These are phyloP conservation scores for Nebria salina DNA, from an alignment of 2,888 invertebrate genomes.

Conservation along the genomic window DNA sequence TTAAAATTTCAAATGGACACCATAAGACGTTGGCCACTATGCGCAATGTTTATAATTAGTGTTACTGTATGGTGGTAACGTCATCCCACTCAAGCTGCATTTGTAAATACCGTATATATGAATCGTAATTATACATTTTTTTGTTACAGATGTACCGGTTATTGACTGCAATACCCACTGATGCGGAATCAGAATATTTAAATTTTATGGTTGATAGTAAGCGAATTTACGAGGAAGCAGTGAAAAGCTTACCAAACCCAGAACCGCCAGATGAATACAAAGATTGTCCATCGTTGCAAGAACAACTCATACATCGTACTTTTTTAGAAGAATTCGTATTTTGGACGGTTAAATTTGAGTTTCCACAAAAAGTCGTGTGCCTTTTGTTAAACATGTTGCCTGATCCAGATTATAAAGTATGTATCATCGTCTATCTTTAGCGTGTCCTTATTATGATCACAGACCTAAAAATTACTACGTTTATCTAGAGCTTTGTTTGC, in stretches of 20 bases:
- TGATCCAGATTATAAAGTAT: conserved; percentile 91
- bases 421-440: no score
- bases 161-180: conserved; percentile 73
- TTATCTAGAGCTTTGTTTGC: no score
- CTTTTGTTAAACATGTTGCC: conserved; percentile 94
- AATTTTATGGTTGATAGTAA: conserved; percentile 78
- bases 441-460: no score
- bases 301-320: conserved; percentile 81
- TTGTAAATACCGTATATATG: no score
- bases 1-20: no score
- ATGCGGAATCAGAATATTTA: conserved; percentile 75
- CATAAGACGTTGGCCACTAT: no score
- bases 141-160: conserved; percentile 74
- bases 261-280: conserved; percentile 80
- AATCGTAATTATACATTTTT: no score
- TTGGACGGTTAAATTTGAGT: conserved; percentile 98
- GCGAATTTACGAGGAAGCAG: conserved; percentile 81
- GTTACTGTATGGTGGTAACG: no score
- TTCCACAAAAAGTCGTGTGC: conserved; percentile 96
- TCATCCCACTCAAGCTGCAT: no score
- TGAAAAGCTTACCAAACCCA: conserved; percentile 78
- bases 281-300: conserved; percentile 81
- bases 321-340: conserved; percentile 95
- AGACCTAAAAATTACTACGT: no score
- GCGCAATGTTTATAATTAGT: no score